These are phyloP conservation scores for Cepphus grylle DNA, from an alignment of 2,113 vertebrate genomes.

Conservation along the genomic window DNA sequence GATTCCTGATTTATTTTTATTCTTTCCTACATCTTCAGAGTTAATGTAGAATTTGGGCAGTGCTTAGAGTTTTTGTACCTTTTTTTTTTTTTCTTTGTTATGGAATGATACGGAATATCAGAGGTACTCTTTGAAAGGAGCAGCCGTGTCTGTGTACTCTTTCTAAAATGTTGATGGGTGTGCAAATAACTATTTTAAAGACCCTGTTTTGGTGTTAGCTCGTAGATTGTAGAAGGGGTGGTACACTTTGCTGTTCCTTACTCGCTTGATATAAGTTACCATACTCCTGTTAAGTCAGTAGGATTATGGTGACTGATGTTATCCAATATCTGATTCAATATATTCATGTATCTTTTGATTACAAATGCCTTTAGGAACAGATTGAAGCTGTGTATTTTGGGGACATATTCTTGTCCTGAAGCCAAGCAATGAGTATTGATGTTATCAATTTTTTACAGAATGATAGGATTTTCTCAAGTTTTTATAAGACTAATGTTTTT, in stretches of 20 bases:
- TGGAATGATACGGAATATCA: rapidly evolving
- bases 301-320: background rate
- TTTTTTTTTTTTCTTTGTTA: background rate
- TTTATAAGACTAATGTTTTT: background rate
- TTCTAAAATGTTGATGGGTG: background rate
- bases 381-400: background rate
- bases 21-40: background rate
- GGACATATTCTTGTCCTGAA: background rate
- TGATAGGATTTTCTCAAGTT: background rate
- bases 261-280: background rate
- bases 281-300: background rate
- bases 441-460: background rate
- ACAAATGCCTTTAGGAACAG: background rate
- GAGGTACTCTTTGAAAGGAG: background rate
- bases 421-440: background rate
- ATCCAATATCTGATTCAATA: background rate
- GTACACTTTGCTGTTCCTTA: background rate
- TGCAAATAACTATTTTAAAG: background rate
- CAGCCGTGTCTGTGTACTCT: rapidly evolving
- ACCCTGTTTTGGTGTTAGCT: background rate
- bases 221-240: background rate
- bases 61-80: background rate
- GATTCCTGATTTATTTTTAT: background rate
- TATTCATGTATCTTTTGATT: background rate
- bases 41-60: background rate